phyloP scores from a whole-genome alignment of 2,797 vertebrate species.

The Remorina albescens region DNA sequence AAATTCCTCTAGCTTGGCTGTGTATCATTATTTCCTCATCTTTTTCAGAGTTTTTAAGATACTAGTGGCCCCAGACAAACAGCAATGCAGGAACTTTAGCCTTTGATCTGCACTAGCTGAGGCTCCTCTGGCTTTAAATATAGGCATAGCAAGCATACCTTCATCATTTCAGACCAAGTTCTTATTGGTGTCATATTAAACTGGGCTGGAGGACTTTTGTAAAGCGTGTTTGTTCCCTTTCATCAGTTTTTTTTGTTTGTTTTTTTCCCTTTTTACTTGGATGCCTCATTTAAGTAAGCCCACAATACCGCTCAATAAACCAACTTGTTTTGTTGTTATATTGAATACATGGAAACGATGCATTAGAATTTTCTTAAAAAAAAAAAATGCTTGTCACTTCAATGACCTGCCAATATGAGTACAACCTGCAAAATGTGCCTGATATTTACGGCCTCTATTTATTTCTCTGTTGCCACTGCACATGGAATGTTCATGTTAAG shows the following conservation, averaged over 20 bases:
- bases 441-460: background rate
- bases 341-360: background rate
- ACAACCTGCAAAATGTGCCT: background rate
- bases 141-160: slow-evolving; percentile 79
- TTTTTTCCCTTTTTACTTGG: background rate
- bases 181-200: slow-evolving; percentile 80
- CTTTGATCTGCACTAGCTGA: slow-evolving; percentile 67
- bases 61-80: slow-evolving; percentile 56
- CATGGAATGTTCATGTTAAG: background rate
- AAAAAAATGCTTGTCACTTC: background rate
- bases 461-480: background rate
- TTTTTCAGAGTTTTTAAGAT: slow-evolving; percentile 64
- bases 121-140: slow-evolving; percentile 80
- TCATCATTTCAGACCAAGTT: slow-evolving; percentile 76
- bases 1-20: slow-evolving; percentile 74
- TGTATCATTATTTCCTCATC: slow-evolving; percentile 76
- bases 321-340: background rate
- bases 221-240: slow-evolving; percentile 25
- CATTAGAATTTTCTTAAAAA: background rate
- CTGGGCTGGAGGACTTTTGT: slow-evolving; percentile 34
- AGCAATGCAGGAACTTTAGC: slow-evolving; percentile 56
- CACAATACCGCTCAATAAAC: background rate
- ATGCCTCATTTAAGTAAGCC: background rate
- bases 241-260: background rate
- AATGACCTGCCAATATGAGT: background rate